phyloP scores from a whole-genome alignment of 2,888 invertebrate species.

The Apodemia zela region DNA sequence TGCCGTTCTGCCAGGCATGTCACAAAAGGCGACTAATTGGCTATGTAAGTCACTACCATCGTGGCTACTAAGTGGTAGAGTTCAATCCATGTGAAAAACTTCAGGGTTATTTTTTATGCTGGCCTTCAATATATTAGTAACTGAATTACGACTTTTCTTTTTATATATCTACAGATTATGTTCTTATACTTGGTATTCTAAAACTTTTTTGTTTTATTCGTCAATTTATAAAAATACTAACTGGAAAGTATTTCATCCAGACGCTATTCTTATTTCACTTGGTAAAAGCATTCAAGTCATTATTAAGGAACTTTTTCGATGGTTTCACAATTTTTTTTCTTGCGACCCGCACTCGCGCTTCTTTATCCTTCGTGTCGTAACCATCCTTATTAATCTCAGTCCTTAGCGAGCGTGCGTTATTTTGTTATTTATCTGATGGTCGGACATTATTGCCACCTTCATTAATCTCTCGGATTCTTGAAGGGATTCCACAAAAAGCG shows the following conservation, averaged over 20 bases:
- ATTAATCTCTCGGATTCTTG: constrained; percentile 74
- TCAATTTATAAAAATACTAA: background rate
- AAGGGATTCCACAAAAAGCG: constrained; percentile 73
- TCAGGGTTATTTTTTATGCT: too few relatives aligned
- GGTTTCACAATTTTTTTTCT: constrained; percentile 5
- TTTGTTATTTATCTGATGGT: constrained; percentile 72
- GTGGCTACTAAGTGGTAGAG: too few relatives aligned
- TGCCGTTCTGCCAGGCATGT: too few relatives aligned
- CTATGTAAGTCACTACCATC: too few relatives aligned
- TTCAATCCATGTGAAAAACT: too few relatives aligned
- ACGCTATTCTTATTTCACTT: constrained; percentile 6
- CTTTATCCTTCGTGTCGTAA: constrained; percentile 36
- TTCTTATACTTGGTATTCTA: too few relatives aligned
- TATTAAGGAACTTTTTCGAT: background rate
- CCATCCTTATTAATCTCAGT: constrained; percentile 63
- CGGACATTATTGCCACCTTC: constrained; percentile 67
- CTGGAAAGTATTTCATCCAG: background rate
- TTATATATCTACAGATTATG: too few relatives aligned
- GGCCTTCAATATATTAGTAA: too few relatives aligned
- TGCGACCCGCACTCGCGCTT: background rate
- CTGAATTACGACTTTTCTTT: too few relatives aligned
- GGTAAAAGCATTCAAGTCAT: constrained; percentile 12
- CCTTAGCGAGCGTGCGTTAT: constrained; percentile 64
- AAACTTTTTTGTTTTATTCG: too few relatives aligned
- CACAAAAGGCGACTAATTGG: too few relatives aligned